These are phyloP conservation scores for Atta cephalotes DNA, from an alignment of 1,140 invertebrate genomes.

Conservation along the genomic window DNA sequence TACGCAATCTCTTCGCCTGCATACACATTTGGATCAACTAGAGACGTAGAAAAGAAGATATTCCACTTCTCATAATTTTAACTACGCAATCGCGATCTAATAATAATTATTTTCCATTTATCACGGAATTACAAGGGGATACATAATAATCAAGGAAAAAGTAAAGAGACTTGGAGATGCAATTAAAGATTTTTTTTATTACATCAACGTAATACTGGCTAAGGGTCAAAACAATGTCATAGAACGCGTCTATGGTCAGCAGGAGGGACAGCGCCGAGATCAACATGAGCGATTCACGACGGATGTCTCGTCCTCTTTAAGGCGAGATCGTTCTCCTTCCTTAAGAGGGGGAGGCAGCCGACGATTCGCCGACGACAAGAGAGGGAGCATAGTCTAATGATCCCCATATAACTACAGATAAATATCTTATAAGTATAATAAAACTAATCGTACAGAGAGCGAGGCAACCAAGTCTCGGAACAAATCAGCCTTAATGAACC, in stretches of 20 bases:
- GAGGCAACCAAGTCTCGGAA: slow-evolving; percentile 76
- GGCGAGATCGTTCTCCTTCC: not conserved
- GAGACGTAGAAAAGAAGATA: not conserved
- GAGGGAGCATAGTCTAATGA: slow-evolving; percentile 67
- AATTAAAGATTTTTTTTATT: slow-evolving; percentile 81
- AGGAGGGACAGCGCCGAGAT: slow-evolving; percentile 67
- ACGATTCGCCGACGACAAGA: slow-evolving; percentile 51
- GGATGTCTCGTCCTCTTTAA: slow-evolving; percentile 26
- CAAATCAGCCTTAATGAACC: slow-evolving; percentile 76
- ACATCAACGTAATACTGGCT: slow-evolving; percentile 84
- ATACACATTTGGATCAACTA: not conserved
- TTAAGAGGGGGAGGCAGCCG: slow-evolving; percentile 15
- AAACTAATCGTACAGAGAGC: slow-evolving; percentile 71
- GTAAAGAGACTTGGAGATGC: slow-evolving; percentile 39
- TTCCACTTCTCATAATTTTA: not conserved
- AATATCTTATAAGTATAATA: slow-evolving; percentile 75
- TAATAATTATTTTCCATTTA: not conserved
- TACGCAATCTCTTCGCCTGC: not conserved
- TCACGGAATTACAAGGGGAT: not conserved
- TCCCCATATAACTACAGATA: slow-evolving; percentile 72
- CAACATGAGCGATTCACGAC: slow-evolving; percentile 54
- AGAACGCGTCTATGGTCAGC: slow-evolving; percentile 79
- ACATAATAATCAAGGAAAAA: not conserved
- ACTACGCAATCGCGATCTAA: not conserved
- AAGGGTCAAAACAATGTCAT: slow-evolving; percentile 81